Conservation (phyloP, 2,113 vertebrate genomes). For the Saguinus imperator region DNA sequence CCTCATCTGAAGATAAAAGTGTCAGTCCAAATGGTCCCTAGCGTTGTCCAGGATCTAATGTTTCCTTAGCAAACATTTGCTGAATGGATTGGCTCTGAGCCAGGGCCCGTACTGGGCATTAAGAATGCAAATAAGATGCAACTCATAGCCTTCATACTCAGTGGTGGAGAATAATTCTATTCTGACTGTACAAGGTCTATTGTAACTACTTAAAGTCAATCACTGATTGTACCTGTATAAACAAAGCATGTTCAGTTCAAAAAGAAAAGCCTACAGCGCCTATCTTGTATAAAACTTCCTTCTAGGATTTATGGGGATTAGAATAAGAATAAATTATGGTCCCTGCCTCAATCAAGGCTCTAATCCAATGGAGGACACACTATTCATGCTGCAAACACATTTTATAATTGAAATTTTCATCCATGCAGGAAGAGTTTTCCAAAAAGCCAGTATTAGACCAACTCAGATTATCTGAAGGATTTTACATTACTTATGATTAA, state of each 20-base stretch:
- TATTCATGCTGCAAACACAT: not conserved
- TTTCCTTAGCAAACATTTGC: constrained; percentile 29
- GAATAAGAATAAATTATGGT: not conserved
- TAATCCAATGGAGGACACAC: not conserved
- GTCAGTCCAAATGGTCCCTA: not conserved
- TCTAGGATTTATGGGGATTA: not conserved
- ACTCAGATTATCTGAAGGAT: not conserved
- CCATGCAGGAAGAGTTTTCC: not conserved
- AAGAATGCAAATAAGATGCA: not conserved
- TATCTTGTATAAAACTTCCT: not conserved
- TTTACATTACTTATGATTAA: constrained; percentile 8
- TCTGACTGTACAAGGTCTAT: not conserved
- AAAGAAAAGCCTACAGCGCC: not conserved
- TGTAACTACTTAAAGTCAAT: not conserved
- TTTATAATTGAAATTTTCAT: not conserved
- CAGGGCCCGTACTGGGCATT: not conserved
- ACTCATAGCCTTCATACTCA: not conserved
- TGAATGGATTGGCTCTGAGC: not conserved
- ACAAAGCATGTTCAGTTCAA: not conserved
- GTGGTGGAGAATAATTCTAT: not conserved
- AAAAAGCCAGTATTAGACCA: not conserved
- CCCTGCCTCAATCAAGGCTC: not conserved
- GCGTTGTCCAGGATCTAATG: not conserved
- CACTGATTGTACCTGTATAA: not conserved
- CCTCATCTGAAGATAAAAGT: constrained; percentile 26